phyloP scores from a whole-genome alignment of 2,888 invertebrate species.

The Leptarthrus brevirostris region DNA sequence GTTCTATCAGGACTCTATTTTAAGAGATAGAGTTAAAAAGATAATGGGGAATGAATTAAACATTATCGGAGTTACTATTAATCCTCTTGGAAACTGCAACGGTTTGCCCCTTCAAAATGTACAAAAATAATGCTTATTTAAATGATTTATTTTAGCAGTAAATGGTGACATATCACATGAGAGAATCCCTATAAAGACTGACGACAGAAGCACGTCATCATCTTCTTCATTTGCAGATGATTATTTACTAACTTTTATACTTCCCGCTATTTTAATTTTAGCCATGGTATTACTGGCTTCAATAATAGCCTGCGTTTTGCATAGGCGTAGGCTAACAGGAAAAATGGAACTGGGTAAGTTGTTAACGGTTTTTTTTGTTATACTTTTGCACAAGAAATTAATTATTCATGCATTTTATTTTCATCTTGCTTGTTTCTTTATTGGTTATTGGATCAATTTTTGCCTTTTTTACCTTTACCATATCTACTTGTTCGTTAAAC shows the following conservation, averaged over 20 bases:
- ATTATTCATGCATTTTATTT: slow-evolving; percentile 1
- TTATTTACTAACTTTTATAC: slow-evolving; percentile 83
- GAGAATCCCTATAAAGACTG: slow-evolving; percentile 61
- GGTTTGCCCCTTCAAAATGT: slow-evolving; percentile 63
- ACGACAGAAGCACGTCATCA: slow-evolving; percentile 63
- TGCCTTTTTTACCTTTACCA: not conserved
- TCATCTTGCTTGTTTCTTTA: slow-evolving; percentile 6
- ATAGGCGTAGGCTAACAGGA: slow-evolving; percentile 84
- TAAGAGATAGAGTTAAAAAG: slow-evolving; percentile 69
- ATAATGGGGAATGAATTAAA: slow-evolving; percentile 75
- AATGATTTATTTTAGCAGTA: slow-evolving; percentile 55
- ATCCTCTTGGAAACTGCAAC: slow-evolving; percentile 70
- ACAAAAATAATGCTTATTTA: not conserved
- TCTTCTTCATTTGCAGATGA: slow-evolving; percentile 69
- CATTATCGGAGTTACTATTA: slow-evolving; percentile 69
- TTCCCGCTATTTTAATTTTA: slow-evolving; percentile 89
- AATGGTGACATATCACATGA: slow-evolving; percentile 61
- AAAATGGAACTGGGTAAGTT: slow-evolving; percentile 78
- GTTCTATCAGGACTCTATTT: slow-evolving; percentile 73
- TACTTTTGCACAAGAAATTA: not conserved
- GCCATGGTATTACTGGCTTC: slow-evolving; percentile 89
- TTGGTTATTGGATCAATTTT: slow-evolving; percentile 13
- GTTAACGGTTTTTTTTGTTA: not conserved
- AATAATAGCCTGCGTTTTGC: slow-evolving; percentile 88
- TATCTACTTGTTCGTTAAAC: not conserved